These are phyloP conservation scores for Catocala nupta DNA, from an alignment of 2,888 invertebrate species.

Conservation along the genomic window DNA sequence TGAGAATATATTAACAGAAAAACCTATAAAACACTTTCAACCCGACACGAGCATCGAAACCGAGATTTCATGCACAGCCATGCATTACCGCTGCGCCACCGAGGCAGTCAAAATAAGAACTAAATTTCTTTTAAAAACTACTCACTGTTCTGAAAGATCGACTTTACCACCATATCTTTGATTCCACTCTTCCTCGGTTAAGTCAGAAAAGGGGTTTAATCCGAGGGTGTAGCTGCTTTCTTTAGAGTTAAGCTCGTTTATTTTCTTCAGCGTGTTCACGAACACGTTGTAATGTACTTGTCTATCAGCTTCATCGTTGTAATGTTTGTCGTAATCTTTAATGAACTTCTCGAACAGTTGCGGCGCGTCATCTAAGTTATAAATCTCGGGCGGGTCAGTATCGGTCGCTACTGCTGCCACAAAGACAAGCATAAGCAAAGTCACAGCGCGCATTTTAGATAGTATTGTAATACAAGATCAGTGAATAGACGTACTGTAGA, in stretches of 20 bases:
- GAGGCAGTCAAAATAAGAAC: too few relatives aligned
- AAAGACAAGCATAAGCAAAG: neutral
- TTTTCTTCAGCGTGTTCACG: slow-evolving; percentile 6
- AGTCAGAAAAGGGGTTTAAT: slow-evolving; percentile 1
- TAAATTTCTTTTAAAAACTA: too few relatives aligned
- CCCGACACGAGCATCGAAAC: too few relatives aligned
- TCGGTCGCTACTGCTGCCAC: neutral
- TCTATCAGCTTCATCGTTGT: slow-evolving; percentile 52
- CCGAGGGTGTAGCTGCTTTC: neutral
- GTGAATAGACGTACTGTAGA: too few relatives aligned
- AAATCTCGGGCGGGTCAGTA: neutral
- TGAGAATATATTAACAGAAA: too few relatives aligned
- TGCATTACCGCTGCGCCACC: too few relatives aligned
- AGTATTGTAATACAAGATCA: neutral
- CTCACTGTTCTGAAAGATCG: too few relatives aligned
- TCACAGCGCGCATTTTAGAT: neutral
- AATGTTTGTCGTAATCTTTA: slow-evolving; percentile 46
- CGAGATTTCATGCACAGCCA: too few relatives aligned
- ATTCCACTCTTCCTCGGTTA: slow-evolving; percentile 7
- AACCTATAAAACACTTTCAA: too few relatives aligned
- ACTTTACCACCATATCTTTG: neutral
- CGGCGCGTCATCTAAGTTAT: slow-evolving; percentile 34
- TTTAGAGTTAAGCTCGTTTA: slow-evolving; percentile 1
- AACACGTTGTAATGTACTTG: slow-evolving; percentile 52
- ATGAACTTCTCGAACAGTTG: slow-evolving; percentile 55